Percentiles rank a stretch among this genome's conserved stretches.
Conservation (phyloP, 2,113 vertebrate genomes). For the Neolamprologus longior region DNA sequence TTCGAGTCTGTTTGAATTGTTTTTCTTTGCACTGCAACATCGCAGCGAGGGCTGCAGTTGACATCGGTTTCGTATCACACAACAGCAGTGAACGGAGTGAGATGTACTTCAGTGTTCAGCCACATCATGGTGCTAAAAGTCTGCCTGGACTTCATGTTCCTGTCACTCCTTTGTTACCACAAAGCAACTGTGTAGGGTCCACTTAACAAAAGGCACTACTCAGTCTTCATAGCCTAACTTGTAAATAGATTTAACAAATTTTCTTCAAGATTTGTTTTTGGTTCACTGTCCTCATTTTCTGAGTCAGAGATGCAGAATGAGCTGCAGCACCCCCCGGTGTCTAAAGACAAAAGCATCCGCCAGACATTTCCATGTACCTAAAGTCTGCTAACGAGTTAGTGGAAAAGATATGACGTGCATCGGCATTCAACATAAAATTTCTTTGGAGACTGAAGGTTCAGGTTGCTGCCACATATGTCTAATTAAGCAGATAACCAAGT, state of each 20-base stretch:
- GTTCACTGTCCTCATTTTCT: neutral
- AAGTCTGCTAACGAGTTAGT: neutral
- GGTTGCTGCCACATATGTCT: neutral
- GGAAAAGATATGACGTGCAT: neutral
- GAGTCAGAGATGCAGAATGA: neutral
- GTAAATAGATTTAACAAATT: neutral
- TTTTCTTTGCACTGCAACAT: neutral
- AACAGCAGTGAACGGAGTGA: neutral
- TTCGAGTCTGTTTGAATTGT: neutral
- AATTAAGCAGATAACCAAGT: neutral
- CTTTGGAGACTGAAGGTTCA: neutral
- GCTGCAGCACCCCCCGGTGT: neutral
- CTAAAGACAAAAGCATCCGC: neutral
- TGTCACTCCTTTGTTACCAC: neutral
- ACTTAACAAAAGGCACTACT: neutral
- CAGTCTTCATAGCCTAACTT: neutral
- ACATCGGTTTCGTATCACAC: neutral
- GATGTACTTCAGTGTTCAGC: neutral
- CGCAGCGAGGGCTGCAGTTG: neutral
- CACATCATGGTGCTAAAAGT: constrained; percentile 22
- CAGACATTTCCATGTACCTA: neutral
- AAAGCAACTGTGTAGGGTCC: neutral
- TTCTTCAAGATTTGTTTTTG: neutral
- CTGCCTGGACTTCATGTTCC: neutral
- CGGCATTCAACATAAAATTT: neutral